Conservation (phyloP, 2,888 invertebrate species). For the Neocrepidodera transversa region DNA sequence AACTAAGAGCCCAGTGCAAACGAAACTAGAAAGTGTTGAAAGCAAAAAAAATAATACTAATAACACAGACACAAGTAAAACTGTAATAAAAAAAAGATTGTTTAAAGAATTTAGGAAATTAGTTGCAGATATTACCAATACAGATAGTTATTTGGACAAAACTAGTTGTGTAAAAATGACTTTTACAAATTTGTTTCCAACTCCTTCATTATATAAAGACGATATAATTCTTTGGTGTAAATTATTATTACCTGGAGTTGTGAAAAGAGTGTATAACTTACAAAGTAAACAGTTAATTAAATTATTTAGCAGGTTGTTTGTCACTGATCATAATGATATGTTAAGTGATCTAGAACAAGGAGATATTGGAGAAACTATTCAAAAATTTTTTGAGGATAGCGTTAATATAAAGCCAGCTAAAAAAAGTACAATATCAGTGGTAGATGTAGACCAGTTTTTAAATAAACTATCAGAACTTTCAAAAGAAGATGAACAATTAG, state of each 20-base stretch:
- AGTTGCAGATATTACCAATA: constrained; percentile 79
- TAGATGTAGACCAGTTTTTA: constrained; percentile 80
- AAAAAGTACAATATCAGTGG: constrained; percentile 75
- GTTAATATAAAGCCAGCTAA: constrained; percentile 65
- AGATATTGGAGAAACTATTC: constrained; percentile 88
- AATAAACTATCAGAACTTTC: constrained; percentile 76
- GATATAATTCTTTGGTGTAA: constrained; percentile 83
- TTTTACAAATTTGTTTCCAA: constrained; percentile 68
- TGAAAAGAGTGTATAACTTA: constrained; percentile 88
- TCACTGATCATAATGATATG: constrained; percentile 79
- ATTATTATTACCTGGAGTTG: constrained; percentile 80
- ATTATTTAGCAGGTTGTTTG: constrained; percentile 82
- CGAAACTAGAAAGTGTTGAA: constrained; percentile 14
- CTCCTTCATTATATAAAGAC: constrained; percentile 72
- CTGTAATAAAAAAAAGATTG: constrained; percentile 71
- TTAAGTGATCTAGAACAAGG: constrained; percentile 83
- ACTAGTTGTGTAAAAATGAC: constrained; percentile 74
- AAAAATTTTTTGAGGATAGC: constrained; percentile 76
- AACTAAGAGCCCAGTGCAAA: constrained; percentile 46
- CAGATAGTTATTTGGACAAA: constrained; percentile 82
- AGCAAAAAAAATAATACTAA: background rate
- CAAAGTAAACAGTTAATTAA: constrained; percentile 92
- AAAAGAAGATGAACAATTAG: constrained; percentile 86
- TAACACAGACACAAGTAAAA: constrained; percentile 15
- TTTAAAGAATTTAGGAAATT: constrained; percentile 80